phyloP scores from a whole-genome alignment of 2,888 invertebrate species.

The Cephus sareptanus region DNA sequence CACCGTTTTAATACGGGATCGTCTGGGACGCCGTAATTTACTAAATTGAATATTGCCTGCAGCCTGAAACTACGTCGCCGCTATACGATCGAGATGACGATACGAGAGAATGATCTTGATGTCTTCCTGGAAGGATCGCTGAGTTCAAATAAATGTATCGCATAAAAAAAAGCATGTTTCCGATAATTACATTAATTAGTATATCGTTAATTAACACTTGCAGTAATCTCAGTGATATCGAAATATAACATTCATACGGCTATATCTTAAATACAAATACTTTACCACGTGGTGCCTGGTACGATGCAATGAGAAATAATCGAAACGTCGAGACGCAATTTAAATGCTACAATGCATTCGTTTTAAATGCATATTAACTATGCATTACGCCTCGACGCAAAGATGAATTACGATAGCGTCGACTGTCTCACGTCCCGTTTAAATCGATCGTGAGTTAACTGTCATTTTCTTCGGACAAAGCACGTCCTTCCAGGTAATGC shows the following conservation, averaged over 20 bases:
- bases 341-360: not conserved
- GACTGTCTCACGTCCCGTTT: not conserved
- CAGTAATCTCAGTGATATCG: not conserved
- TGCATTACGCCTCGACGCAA: not conserved
- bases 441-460: not conserved
- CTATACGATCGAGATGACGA: conserved; percentile 16
- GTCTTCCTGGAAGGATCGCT: not conserved
- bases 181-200: not conserved
- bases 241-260: not conserved
- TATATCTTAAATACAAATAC: not conserved
- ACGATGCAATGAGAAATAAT: not conserved
- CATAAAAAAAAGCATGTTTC: not conserved
- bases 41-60: conserved; percentile 49
- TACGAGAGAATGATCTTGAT: not conserved
- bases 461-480: not conserved
- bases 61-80: conserved; percentile 28
- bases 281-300: not conserved
- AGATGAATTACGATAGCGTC: not conserved
- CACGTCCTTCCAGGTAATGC: not conserved
- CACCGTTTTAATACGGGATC: conserved; percentile 43
- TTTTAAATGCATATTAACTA: not conserved
- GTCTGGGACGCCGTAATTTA: conserved; percentile 45
- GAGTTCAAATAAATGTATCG: not conserved
- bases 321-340: not conserved
- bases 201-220: not conserved